phyloP scores from a whole-genome alignment of 1,140 invertebrate species.

The Drosophila biarmipes region DNA sequence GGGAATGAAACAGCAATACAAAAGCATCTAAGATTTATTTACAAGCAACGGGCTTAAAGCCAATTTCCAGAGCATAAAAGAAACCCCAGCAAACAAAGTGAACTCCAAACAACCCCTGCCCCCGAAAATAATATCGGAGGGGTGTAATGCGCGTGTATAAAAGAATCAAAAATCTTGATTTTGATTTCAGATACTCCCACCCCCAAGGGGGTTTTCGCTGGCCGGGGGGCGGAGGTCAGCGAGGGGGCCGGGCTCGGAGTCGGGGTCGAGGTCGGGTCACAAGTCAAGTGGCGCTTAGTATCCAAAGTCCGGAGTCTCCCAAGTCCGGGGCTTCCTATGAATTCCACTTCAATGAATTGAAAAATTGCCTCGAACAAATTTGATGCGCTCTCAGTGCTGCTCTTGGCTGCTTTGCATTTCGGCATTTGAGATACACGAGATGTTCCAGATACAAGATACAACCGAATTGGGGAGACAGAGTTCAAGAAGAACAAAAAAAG shows the following conservation, averaged over 20 bases:
- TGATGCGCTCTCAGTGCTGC: conserved; percentile 48
- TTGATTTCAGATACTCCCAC: conserved; percentile 76
- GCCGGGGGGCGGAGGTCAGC: conserved; percentile 2
- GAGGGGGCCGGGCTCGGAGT: neutral
- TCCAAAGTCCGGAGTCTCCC: conserved; percentile 20
- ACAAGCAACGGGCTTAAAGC: conserved; percentile 75
- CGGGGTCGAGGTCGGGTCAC: conserved; percentile 6
- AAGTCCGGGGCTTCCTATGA: conserved; percentile 63
- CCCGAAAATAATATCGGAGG: conserved; percentile 6
- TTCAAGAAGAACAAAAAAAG: conserved; percentile 17
- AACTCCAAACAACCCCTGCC: conserved; percentile 8
- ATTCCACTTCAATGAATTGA: conserved; percentile 83
- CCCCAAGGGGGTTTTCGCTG: neutral
- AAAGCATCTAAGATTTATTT: conserved; percentile 69
- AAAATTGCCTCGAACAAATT: conserved; percentile 82
- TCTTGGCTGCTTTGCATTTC: conserved; percentile 71
- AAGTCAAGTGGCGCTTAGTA: conserved; percentile 79
- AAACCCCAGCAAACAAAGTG: conserved; percentile 57
- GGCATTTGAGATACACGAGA: conserved; percentile 19
- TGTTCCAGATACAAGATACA: conserved; percentile 8
- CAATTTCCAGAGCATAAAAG: conserved; percentile 65
- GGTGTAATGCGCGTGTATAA: conserved; percentile 69
- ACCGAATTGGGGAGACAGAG: neutral
- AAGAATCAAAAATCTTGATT: conserved; percentile 81
- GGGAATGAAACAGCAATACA: conserved; percentile 51